phyloP scores from a whole-genome alignment of 2,113 vertebrate genomes.

The Philantomba maxwellii region DNA sequence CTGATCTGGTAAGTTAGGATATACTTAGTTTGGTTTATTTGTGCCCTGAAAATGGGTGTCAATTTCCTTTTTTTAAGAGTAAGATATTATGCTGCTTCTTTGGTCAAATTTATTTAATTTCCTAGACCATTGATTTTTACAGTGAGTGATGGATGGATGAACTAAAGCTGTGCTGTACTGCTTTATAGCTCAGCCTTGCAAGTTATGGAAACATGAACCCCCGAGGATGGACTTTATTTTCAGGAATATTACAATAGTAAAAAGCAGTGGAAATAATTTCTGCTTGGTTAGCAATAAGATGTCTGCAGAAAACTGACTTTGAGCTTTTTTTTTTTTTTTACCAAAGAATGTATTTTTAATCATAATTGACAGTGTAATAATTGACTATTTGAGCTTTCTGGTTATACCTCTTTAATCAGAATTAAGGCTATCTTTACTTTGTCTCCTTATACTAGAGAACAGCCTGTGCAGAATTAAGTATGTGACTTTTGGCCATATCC shows the following conservation, averaged over 20 bases:
- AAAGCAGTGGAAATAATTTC: not conserved
- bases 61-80: slow-evolving; percentile 18
- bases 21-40: slow-evolving; percentile 1
- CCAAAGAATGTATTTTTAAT: slow-evolving; percentile 28
- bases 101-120: slow-evolving; percentile 46
- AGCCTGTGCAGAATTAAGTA: not conserved
- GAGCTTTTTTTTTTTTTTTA: not conserved
- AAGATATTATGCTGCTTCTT: slow-evolving; percentile 4
- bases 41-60: not conserved
- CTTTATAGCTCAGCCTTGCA: not conserved
- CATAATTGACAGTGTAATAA: not conserved
- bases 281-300: not conserved
- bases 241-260: not conserved
- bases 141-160: not conserved
- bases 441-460: not conserved
- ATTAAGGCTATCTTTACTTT: slow-evolving; percentile 25
- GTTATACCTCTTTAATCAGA: not conserved
- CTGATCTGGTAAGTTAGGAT: not conserved
- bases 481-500: not conserved
- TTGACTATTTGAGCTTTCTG: not conserved
- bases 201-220: not conserved
- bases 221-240: slow-evolving; percentile 13
- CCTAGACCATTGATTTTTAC: slow-evolving; percentile 11
- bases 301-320: not conserved
- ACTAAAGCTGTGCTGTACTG: not conserved